Conservation (phyloP, 2,888 invertebrate species). For the Synergus laeviventris region DNA sequence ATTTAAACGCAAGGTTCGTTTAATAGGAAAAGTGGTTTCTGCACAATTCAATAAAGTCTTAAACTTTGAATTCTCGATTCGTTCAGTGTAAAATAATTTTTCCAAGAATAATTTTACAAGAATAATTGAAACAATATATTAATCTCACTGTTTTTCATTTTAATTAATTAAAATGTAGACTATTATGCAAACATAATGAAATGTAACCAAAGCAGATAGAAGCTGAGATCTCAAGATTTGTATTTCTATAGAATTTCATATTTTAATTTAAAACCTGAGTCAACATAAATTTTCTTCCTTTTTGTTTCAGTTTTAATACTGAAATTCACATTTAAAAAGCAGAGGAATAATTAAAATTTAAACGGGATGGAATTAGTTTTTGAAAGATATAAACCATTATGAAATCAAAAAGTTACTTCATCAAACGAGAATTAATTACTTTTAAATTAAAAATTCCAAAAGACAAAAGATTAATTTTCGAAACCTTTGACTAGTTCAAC, state of each 20-base stretch:
- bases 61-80: background rate
- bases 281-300: background rate
- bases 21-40: constrained; percentile 19
- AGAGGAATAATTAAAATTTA: background rate
- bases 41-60: constrained; percentile 16
- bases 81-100: background rate
- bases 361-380: background rate
- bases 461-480: too few relatives aligned
- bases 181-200: too few relatives aligned
- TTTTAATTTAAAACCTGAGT: background rate
- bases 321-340: background rate
- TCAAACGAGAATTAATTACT: background rate
- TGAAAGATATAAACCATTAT: background rate
- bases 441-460: too few relatives aligned
- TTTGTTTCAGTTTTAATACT: background rate
- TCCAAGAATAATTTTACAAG: too few relatives aligned
- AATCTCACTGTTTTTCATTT: too few relatives aligned
- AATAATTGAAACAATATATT: too few relatives aligned
- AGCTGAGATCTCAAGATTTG: background rate
- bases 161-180: too few relatives aligned
- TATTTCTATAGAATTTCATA: background rate
- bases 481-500: background rate
- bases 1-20: constrained; percentile 20
- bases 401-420: background rate
- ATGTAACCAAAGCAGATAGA: too few relatives aligned